Evolutionary conservation across 2,113 vertebrate species (phyloP), one percentile per base, ranked within the genome.

Genomic region (Osmerus eperlanus): DNA sequence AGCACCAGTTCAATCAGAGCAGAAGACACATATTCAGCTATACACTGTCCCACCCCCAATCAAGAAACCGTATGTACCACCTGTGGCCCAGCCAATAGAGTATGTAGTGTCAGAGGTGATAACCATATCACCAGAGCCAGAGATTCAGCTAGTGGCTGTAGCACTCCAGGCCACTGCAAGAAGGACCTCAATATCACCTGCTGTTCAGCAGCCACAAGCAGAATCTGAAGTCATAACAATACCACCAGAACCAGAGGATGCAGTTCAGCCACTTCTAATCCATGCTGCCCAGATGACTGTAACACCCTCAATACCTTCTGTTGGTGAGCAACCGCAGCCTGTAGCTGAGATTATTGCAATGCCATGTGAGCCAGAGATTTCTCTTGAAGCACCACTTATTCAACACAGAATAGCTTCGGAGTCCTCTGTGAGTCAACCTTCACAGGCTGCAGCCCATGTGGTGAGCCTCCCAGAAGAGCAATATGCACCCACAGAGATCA

Each of bases 31-130:
- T 19, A 81, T 90, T 76, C 73, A 86, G 61, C 77, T 36, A 53
- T 64, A 85, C 2, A 78, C n/a, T 77, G 85, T 86, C 54, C 79
- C 83, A 74, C 61, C 67, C 54, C 83, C 90, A 84, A 86, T 87
- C 68, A 85, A 88, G 69, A 91, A 87, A 79, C 76, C 85, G 65
- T 88, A 87, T 68, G 63, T 66, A 59, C 78, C 78, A 62, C 28
- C 71, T 67, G 41, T 78, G 55, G 64, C 54, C 54, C 75, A 51
- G 67, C 21, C 69, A 76, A 25, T 25, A 71, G 41, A 47, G 41
- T n/a, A 65, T 12, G 19, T 11, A 2, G 65, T 65, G 15, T 65
- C 72, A 63, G 78, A 85, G 23, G 62, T 72, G 1, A 73, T 78
- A 18, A 61, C 68, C 70, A 55, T 81, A 52, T 60, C 81, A 6